These are phyloP conservation scores for Oryctes rhinoceros DNA, from an alignment of 1,140 invertebrate genomes.

Conservation along the genomic window DNA sequence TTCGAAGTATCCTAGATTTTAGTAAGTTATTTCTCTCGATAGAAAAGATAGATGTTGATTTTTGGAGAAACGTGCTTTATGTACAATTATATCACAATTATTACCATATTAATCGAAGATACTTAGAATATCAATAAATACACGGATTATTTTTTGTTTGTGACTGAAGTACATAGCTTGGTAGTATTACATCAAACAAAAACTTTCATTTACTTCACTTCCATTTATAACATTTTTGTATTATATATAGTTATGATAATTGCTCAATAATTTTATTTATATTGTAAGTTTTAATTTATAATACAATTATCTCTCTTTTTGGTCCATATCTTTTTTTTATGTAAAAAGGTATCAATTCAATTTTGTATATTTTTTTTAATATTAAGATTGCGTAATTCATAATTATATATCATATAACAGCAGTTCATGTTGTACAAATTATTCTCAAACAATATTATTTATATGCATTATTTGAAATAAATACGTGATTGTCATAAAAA, in stretches of 20 bases:
- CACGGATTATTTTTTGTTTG: constrained; percentile 7
- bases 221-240: constrained; percentile 17
- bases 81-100: constrained; percentile 33
- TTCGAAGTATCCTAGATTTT: constrained; percentile 29
- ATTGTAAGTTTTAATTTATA: constrained; percentile 25
- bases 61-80: constrained; percentile 23
- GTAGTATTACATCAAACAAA: constrained; percentile 12
- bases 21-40: constrained; percentile 21
- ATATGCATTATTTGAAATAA: constrained; percentile 37
- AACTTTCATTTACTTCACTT: constrained; percentile 27
- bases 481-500: constrained; percentile 42
- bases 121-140: constrained; percentile 20
- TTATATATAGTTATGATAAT: constrained; percentile 35
- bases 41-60: constrained; percentile 34
- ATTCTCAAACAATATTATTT: constrained; percentile 27
- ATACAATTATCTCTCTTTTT: constrained; percentile 30
- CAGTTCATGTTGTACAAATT: constrained; percentile 34
- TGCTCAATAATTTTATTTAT: constrained; percentile 38
- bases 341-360: constrained; percentile 30
- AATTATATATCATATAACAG: constrained; percentile 37
- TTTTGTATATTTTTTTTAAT: constrained; percentile 26
- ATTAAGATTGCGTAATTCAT: constrained; percentile 35
- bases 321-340: constrained; percentile 28
- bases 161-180: not conserved
- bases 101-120: constrained; percentile 29